Percentiles rank a stretch among this genome's conserved stretches.
Conservation (phyloP, 1,140 invertebrate genomes). For the Carcinoscorpius rotundicauda region DNA sequence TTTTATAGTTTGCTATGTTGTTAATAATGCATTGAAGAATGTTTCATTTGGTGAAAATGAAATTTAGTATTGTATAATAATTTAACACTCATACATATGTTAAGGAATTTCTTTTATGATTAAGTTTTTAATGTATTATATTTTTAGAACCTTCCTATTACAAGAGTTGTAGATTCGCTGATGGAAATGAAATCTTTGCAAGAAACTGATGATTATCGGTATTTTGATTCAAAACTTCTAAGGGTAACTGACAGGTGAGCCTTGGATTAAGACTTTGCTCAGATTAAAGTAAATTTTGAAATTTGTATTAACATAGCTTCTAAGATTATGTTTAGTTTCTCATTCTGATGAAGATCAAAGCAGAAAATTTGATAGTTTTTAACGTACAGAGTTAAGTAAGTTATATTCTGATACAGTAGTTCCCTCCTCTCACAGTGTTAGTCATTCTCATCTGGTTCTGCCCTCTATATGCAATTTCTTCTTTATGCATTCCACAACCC, state of each 20-base stretch:
- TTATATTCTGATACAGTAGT: not conserved
- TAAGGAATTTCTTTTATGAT: slow-evolving; percentile 2
- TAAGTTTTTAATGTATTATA: not conserved
- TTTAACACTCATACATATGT: not conserved
- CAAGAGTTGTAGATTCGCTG: slow-evolving; percentile 78
- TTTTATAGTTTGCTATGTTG: no score
- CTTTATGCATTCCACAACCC: no score
- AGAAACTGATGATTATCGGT: slow-evolving; percentile 75
- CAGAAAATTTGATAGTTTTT: no score
- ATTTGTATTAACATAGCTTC: no score
- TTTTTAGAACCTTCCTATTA: slow-evolving; percentile 70
- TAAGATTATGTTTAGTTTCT: no score
- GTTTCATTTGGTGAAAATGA: no score
- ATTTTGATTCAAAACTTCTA: slow-evolving; percentile 84
- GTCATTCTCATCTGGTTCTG: no score
- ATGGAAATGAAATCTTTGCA: slow-evolving; percentile 69
- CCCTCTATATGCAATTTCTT: no score
- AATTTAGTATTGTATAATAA: slow-evolving; percentile 6
- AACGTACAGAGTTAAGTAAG: not conserved
- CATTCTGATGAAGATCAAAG: no score
- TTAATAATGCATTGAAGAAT: no score
- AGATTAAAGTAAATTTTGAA: no score
- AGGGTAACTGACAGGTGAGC: slow-evolving; percentile 47
- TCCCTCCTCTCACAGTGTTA: no score
- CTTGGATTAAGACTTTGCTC: not conserved